Conservation (phyloP, 2,113 vertebrate genomes). For the Dinomys branickii region DNA sequence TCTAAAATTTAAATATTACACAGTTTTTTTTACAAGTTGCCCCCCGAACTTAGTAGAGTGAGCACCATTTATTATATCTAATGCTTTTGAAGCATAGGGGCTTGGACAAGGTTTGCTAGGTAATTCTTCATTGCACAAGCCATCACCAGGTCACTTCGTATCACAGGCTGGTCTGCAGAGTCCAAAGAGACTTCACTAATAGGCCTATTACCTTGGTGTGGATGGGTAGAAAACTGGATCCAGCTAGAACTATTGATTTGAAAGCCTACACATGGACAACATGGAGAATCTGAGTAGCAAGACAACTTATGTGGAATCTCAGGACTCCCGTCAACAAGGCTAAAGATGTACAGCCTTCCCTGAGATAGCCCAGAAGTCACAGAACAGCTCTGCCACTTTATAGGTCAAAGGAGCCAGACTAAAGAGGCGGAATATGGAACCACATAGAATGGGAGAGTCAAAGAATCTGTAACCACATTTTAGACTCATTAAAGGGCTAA, state of each 20-base stretch:
- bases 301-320: background rate
- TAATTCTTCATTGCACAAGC: background rate
- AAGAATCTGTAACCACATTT: background rate
- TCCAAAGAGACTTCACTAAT: background rate
- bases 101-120: background rate
- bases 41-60: background rate
- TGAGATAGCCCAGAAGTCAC: background rate
- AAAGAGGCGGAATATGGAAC: background rate
- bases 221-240: background rate
- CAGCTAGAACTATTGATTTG: background rate
- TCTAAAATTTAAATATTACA: background rate
- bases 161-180: background rate
- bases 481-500: background rate
- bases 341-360: background rate
- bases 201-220: background rate
- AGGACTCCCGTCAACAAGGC: background rate
- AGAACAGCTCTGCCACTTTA: background rate
- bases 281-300: background rate
- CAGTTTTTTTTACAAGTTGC: background rate
- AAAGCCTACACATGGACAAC: background rate
- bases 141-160: background rate
- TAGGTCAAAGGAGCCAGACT: background rate
- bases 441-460: background rate
- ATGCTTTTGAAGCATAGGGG: background rate
- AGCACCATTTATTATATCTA: background rate